Evolutionary conservation across 2,888 invertebrate genomes (phyloP).

Genomic region (Lymantria monacha): DNA sequence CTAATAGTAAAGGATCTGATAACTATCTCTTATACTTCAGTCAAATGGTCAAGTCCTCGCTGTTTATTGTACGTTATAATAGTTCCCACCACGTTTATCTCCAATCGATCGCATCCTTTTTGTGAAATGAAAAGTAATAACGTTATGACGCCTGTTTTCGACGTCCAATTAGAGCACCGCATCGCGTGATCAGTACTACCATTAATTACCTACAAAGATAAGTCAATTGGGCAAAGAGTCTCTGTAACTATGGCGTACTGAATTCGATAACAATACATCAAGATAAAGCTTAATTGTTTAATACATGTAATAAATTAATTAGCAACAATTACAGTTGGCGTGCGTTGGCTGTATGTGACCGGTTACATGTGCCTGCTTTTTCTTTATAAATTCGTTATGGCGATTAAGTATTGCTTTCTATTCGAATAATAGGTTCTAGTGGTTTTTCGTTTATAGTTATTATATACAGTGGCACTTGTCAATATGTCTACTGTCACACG

Average conservation of each 20-base stretch:
- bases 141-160: slow-evolving; percentile 50
- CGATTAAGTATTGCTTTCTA: slow-evolving; percentile 52
- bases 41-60: no score
- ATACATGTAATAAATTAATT: slow-evolving; percentile 81
- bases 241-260: slow-evolving; percentile 52
- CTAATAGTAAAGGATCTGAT: no score
- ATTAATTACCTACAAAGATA: slow-evolving; percentile 77
- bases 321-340: slow-evolving; percentile 75
- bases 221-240: slow-evolving; percentile 72
- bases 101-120: slow-evolving; percentile 26
- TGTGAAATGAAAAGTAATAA: slow-evolving; percentile 46
- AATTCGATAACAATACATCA: slow-evolving; percentile 76
- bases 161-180: slow-evolving; percentile 63
- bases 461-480: slow-evolving; percentile 23
- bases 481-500: slow-evolving; percentile 23
- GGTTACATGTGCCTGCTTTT: slow-evolving; percentile 50
- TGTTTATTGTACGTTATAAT: not conserved
- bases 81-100: slow-evolving; percentile 12
- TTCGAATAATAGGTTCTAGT: slow-evolving; percentile 26
- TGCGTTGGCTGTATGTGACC: slow-evolving; percentile 59
- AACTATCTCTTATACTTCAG: no score
- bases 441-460: slow-evolving; percentile 25
- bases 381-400: slow-evolving; percentile 57
- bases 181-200: slow-evolving; percentile 70
- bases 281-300: slow-evolving; percentile 80